These are phyloP conservation scores for Drosophila mercatorum DNA, from an alignment of 2,888 invertebrate genomes.

Conservation along the genomic window DNA sequence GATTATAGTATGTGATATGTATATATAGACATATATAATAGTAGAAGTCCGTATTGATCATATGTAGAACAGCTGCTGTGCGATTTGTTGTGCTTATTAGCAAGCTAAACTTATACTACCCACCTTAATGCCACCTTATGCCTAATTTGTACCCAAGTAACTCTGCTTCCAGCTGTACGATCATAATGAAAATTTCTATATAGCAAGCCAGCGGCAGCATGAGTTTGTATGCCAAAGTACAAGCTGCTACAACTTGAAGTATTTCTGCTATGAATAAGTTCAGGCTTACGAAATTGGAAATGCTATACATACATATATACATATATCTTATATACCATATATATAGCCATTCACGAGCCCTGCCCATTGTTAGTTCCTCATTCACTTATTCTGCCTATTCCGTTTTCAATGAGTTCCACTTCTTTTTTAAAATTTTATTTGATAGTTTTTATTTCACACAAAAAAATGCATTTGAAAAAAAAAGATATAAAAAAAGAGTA, in stretches of 20 bases:
- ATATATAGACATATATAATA: background rate
- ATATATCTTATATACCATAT: no score
- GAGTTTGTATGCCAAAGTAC: background rate
- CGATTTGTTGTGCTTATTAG: background rate
- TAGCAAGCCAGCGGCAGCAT: background rate
- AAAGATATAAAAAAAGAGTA: background rate
- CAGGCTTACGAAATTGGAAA: no score
- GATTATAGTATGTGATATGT: background rate
- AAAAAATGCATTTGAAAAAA: conserved; percentile 9
- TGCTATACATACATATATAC: no score
- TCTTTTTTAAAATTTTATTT: background rate
- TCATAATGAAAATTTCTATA: background rate
- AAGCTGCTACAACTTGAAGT: background rate
- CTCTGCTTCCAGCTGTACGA: background rate
- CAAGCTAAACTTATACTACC: background rate
- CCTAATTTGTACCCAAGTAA: background rate
- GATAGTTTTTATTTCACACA: conserved; percentile 9
- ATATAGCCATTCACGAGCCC: no score
- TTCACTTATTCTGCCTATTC: background rate
- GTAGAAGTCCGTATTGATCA: background rate
- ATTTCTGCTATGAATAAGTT: no score
- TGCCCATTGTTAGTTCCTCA: no score
- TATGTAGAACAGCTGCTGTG: background rate
- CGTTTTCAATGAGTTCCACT: background rate
- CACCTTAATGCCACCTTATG: background rate